Percentiles rank a stretch among this genome's conserved stretches.
phyloP scores from a whole-genome alignment of 1,140 invertebrate genomes.

The Potamilus streckersoni region DNA sequence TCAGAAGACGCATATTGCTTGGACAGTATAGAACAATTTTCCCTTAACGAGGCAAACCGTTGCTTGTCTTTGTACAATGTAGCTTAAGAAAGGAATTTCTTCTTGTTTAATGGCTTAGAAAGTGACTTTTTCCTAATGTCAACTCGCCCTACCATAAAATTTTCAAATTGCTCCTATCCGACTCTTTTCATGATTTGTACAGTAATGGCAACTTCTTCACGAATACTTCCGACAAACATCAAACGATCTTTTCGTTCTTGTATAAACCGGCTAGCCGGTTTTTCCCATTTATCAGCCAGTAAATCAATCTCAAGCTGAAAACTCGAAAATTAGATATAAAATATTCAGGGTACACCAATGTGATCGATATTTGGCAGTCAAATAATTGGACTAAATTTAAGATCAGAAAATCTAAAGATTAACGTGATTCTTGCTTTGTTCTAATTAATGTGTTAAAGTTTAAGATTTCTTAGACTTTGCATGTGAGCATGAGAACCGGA shows the following conservation, averaged over 20 bases:
- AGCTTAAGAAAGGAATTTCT: slow-evolving; percentile 14
- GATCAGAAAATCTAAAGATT: too few relatives aligned
- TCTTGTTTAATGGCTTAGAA: slow-evolving; percentile 22
- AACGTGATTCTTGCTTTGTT: too few relatives aligned
- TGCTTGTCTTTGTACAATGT: neutral
- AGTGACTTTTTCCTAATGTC: neutral
- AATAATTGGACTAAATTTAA: too few relatives aligned
- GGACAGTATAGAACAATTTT: slow-evolving; percentile 30
- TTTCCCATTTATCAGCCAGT: neutral
- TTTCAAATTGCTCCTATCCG: slow-evolving; percentile 10
- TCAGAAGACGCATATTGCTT: slow-evolving; percentile 36
- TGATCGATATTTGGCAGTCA: too few relatives aligned
- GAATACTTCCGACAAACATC: slow-evolving; percentile 15
- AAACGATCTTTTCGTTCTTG: slow-evolving; percentile 28
- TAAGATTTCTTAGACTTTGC: too few relatives aligned
- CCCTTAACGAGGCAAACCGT: slow-evolving; percentile 10
- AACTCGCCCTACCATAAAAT: slow-evolving; percentile 4
- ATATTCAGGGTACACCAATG: too few relatives aligned
- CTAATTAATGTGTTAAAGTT: too few relatives aligned
- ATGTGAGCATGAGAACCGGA: too few relatives aligned
- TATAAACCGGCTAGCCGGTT: slow-evolving; percentile 36
- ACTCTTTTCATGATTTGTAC: slow-evolving; percentile 1
- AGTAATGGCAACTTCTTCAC: slow-evolving; percentile 4
- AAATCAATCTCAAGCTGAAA: too few relatives aligned
- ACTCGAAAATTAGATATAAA: too few relatives aligned